Evolutionary conservation across 1,140 invertebrate species (phyloP).

Genomic region (Theocolax elegans): DNA sequence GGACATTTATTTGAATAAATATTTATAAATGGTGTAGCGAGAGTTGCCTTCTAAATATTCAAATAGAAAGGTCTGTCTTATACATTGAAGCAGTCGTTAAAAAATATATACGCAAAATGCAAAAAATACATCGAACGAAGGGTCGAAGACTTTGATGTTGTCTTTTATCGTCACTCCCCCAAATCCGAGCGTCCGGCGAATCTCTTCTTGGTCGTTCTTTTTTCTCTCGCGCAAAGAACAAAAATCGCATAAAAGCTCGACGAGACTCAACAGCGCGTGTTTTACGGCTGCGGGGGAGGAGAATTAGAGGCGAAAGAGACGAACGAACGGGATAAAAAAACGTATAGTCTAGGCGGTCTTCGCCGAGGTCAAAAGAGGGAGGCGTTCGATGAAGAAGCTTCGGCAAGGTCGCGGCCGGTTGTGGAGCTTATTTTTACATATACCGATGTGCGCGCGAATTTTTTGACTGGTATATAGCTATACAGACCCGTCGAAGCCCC

Average conservation of each 20-base stretch:
- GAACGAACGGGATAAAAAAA: slow-evolving; percentile 19
- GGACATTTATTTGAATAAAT: too few species aligned
- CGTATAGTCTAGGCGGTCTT: slow-evolving; percentile 28
- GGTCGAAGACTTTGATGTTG: slow-evolving; percentile 1
- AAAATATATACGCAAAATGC: too few species aligned
- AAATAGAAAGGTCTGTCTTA: too few species aligned
- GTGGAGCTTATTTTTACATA: slow-evolving; percentile 44
- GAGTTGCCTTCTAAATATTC: too few species aligned
- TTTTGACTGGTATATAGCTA: slow-evolving; percentile 8
- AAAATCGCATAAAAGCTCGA: slow-evolving; percentile 26
- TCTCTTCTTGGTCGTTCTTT: too few species aligned
- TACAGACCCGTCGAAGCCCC: background rate
- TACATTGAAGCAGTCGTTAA: too few species aligned
- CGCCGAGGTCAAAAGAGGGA: slow-evolving; percentile 21
- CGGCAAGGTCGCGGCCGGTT: slow-evolving; percentile 23
- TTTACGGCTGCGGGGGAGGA: slow-evolving; percentile 30
- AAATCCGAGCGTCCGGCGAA: background rate
- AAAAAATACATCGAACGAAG: too few species aligned
- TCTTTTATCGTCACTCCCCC: background rate
- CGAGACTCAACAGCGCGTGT: slow-evolving; percentile 32
- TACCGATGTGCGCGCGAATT: slow-evolving; percentile 3
- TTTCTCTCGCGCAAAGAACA: background rate
- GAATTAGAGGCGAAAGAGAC: slow-evolving; percentile 5
- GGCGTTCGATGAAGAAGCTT: slow-evolving; percentile 30
- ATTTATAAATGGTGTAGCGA: too few species aligned